Conservation (phyloP, 2,113 vertebrate species). For the Mirounga angustirostris region DNA sequence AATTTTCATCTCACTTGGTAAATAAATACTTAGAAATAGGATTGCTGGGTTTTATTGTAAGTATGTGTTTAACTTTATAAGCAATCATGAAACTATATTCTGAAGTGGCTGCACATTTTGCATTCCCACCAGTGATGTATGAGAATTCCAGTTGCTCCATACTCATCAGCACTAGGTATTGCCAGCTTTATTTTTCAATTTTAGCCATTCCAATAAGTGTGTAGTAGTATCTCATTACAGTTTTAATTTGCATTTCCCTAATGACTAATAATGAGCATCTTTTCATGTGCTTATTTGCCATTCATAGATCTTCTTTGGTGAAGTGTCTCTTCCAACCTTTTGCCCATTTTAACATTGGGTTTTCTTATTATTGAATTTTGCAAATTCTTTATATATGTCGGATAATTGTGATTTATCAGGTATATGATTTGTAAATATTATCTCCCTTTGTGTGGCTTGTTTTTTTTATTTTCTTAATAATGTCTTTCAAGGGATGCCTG, state of each 20-base stretch:
- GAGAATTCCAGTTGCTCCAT: not conserved
- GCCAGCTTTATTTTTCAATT: not conserved
- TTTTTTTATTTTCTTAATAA: not conserved
- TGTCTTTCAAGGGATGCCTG: not conserved
- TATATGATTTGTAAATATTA: not conserved
- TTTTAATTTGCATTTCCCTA: not conserved
- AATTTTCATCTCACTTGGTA: not conserved
- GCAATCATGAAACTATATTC: not conserved
- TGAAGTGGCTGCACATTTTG: not conserved
- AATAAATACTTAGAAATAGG: not conserved
- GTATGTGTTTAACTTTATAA: not conserved
- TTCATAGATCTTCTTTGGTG: not conserved
- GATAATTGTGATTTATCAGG: not conserved
- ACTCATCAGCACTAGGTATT: not conserved
- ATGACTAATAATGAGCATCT: not conserved
- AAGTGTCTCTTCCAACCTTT: not conserved
- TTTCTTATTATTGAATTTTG: not conserved
- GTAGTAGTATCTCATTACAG: not conserved
- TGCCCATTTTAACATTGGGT: not conserved
- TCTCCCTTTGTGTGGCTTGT: not conserved
- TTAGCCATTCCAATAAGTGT: not conserved
- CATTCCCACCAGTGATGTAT: not conserved
- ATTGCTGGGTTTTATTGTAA: not conserved
- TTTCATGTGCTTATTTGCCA: not conserved
- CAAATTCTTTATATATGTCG: not conserved